Conservation (phyloP, 1,140 invertebrate genomes). For the Venustaconcha ellipsiformis region DNA sequence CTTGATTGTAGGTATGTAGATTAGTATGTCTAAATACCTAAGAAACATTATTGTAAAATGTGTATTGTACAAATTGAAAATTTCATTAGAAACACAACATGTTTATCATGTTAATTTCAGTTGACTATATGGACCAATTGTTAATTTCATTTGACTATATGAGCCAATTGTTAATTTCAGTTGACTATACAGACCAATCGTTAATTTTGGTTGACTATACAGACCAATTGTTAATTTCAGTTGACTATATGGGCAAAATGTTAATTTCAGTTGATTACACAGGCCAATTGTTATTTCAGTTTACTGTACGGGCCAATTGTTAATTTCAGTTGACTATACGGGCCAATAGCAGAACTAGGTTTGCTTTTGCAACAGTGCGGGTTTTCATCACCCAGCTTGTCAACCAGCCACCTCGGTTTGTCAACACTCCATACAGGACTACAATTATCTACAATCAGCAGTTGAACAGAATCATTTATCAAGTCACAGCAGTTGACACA, state of each 20-base stretch:
- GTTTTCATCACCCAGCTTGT: slow-evolving; percentile 31
- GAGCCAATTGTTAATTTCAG: slow-evolving; percentile 1
- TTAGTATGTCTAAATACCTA: too few relatives aligned
- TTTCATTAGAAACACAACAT: too few relatives aligned
- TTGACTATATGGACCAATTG: slow-evolving; percentile 31
- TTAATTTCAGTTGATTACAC: slow-evolving; percentile 27
- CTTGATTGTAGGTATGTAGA: too few relatives aligned
- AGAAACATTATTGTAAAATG: too few relatives aligned
- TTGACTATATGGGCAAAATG: not conserved
- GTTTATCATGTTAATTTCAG: slow-evolving; percentile 3
- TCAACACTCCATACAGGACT: slow-evolving; percentile 42
- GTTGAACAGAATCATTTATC: slow-evolving; percentile 34
- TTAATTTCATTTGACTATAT: slow-evolving; percentile 12
- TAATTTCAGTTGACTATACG: slow-evolving; percentile 31
- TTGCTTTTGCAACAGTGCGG: slow-evolving; percentile 31
- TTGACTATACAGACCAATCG: slow-evolving; percentile 32
- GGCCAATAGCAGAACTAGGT: slow-evolving; percentile 33
- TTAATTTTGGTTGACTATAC: too few relatives aligned
- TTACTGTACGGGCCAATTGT: not conserved
- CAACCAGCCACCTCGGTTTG: slow-evolving; percentile 41
- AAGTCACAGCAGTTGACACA: slow-evolving; percentile 36
- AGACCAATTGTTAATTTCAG: slow-evolving; percentile 31
- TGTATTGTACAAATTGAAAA: too few relatives aligned
- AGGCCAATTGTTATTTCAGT: slow-evolving; percentile 31
- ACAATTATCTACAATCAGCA: slow-evolving; percentile 29